phyloP scores from a whole-genome alignment of 2,888 invertebrate genomes.

The Drosophila mercatorum region DNA sequence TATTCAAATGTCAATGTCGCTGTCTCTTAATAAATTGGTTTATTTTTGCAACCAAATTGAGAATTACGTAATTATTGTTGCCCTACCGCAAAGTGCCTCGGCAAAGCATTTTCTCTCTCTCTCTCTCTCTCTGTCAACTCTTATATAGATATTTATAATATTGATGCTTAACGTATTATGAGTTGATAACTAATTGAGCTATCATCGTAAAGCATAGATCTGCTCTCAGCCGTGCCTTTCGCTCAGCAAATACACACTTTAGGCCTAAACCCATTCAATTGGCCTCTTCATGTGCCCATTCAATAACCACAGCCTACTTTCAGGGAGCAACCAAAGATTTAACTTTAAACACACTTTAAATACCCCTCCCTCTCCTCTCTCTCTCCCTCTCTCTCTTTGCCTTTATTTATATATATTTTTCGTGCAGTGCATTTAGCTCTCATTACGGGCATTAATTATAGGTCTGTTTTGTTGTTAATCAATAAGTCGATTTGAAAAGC shows the following conservation, averaged over 20 bases:
- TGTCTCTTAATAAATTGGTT: not conserved
- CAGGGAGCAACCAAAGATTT: not conserved
- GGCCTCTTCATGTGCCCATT: not conserved
- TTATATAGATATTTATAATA: not conserved
- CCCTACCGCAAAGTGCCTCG: not conserved
- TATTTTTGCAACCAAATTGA: not conserved
- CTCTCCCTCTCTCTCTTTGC: not conserved
- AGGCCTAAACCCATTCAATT: not conserved
- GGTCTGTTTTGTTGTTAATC: slow-evolving; percentile 5
- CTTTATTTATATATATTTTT: not conserved
- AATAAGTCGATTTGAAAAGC: slow-evolving; percentile 44
- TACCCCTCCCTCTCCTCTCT: too few relatives aligned
- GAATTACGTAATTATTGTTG: not conserved
- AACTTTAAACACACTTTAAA: not conserved
- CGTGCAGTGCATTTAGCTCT: not conserved
- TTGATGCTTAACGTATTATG: too few relatives aligned
- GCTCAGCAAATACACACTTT: too few relatives aligned
- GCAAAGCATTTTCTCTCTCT: too few relatives aligned
- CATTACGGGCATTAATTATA: not conserved
- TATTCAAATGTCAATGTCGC: slow-evolving; percentile 1
- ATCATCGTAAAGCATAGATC: not conserved
- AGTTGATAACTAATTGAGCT: too few relatives aligned
- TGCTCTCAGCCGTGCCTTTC: not conserved
- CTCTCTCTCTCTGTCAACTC: too few relatives aligned
- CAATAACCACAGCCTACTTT: not conserved